These are phyloP conservation scores for Mallotus villosus DNA, from an alignment of 2,797 vertebrate genomes.

Conservation along the genomic window DNA sequence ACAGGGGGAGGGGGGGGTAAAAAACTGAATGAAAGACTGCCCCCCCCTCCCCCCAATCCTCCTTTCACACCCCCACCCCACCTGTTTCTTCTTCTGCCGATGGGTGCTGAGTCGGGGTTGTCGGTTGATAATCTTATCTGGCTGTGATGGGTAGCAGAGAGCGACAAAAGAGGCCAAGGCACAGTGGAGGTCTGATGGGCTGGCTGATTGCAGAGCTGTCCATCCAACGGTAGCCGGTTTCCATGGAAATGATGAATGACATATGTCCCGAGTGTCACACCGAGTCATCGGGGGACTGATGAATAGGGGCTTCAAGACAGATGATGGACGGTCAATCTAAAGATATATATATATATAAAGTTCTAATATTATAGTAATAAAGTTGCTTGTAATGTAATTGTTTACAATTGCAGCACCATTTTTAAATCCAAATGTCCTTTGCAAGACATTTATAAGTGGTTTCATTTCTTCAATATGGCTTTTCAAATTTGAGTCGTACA, in stretches of 20 bases:
- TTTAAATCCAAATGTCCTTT: background rate
- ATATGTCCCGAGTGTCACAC: conserved; percentile 53
- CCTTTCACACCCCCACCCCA: conserved; percentile 22
- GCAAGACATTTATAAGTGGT: background rate
- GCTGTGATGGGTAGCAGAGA: conserved; percentile 78
- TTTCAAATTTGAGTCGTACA: background rate
- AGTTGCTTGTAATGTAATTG: background rate
- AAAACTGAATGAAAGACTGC: conserved; percentile 28
- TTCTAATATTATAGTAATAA: background rate
- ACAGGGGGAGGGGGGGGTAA: conserved; percentile 49
- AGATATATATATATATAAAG: conserved; percentile 9
- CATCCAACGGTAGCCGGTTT: conserved; percentile 70
- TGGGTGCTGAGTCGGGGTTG: conserved; percentile 72
- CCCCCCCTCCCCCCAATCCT: conserved; percentile 19
- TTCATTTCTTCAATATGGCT: background rate
- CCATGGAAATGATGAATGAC: conserved; percentile 82
- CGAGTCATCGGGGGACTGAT: conserved; percentile 49
- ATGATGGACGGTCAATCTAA: conserved; percentile 45
- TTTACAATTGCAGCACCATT: background rate
- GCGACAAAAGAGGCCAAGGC: conserved; percentile 79
- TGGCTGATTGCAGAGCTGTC: conserved; percentile 83
- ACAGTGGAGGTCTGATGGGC: conserved; percentile 75
- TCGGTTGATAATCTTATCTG: conserved; percentile 90
- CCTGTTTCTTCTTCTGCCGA: conserved; percentile 61
- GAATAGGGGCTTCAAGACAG: conserved; percentile 47